Evolutionary conservation across 53 echinoderm and acorn worm species (phyloP).

Genomic region (Actinopyga echinites): DNA sequence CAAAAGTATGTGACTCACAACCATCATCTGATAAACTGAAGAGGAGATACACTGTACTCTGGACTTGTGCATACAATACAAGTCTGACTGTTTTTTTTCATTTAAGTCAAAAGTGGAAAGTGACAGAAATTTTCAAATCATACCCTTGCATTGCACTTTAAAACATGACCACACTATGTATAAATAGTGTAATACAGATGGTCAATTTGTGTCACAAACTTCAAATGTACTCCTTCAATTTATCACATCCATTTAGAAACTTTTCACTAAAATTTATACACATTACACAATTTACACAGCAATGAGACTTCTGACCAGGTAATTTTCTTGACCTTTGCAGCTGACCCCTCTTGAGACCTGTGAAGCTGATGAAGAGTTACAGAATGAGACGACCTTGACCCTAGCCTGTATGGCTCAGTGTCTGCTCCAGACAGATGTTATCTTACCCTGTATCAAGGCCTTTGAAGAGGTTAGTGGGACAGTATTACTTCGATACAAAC

Average conservation of each 20-base stretch:
- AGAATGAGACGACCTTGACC: constrained; percentile 63
- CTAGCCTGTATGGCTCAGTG: constrained; percentile 83
- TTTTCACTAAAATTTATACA: not conserved
- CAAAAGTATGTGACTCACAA: too few relatives aligned
- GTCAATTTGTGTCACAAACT: too few relatives aligned
- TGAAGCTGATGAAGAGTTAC: constrained; percentile 90
- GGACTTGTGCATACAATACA: too few relatives aligned
- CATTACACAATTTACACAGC: not conserved
- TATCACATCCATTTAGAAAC: not conserved
- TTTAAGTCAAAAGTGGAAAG: too few relatives aligned
- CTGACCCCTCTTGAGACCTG: constrained; percentile 91
- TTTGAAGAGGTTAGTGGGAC: constrained; percentile 69
- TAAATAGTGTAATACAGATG: too few relatives aligned
- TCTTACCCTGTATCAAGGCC: constrained; percentile 59
- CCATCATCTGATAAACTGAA: too few relatives aligned
- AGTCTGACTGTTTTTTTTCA: too few relatives aligned
- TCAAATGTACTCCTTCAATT: not conserved
- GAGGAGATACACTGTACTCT: too few relatives aligned
- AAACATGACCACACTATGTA: too few relatives aligned
- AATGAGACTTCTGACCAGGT: not conserved
- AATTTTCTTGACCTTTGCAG: constrained; percentile 34
- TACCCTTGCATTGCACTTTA: too few relatives aligned
- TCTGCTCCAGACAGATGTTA: constrained; percentile 64
- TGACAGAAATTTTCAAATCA: too few relatives aligned
- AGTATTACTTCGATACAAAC: too few relatives aligned